Base-by-base conservation (phyloP, 2,797 vertebrate genomes). In the Sebastes jordani region DNA sequence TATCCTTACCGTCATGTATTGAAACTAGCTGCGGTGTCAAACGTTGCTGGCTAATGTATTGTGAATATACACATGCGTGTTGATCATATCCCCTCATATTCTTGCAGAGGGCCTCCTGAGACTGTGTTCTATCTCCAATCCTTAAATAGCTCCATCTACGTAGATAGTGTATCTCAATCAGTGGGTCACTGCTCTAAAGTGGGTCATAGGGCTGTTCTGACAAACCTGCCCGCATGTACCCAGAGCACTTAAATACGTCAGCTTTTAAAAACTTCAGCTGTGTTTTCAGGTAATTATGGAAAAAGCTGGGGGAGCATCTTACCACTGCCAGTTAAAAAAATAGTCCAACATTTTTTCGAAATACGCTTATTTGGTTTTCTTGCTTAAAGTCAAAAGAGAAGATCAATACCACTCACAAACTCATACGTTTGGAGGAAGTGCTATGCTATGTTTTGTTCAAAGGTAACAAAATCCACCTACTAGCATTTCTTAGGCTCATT, bases 91-190 rank as follows among this genome's bases (percentile, higher is more conserved):
- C 29, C 56, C 20, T 79, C 42, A 16, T 81, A 42, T 56, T 76
- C 62, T 71, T 71, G 36, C 25, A 36, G 27, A 29, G 56, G 29
- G 54, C 32, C 65, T 72, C 61, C 63, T 30, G 30, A 63, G 79
- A 59, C 71, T 1, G 2, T 42, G 29, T 49, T 64, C 38, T 69
- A 71, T 84, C 80, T 83, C 56, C 81, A 4, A 1, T 80, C 82
- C 79, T 67, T 70, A 87, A 92, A 87, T 90, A 90, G 87, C 83
- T 78, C 58, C 69, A 88, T 90, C 79, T 63, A 49, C 46, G 1
- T 0, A 76, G 88, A 91, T 74, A 81, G 32, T 65, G 42, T 74
- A 80, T 88, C 80, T 86, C 76, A 85, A 85, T 86, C 88, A 88
- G 65, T 71, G 68, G 85, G 83, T 84, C 86, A 88, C 59, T 60